phyloP scores from a whole-genome alignment of 2,888 invertebrate genomes.

The Phengaris alcon region DNA sequence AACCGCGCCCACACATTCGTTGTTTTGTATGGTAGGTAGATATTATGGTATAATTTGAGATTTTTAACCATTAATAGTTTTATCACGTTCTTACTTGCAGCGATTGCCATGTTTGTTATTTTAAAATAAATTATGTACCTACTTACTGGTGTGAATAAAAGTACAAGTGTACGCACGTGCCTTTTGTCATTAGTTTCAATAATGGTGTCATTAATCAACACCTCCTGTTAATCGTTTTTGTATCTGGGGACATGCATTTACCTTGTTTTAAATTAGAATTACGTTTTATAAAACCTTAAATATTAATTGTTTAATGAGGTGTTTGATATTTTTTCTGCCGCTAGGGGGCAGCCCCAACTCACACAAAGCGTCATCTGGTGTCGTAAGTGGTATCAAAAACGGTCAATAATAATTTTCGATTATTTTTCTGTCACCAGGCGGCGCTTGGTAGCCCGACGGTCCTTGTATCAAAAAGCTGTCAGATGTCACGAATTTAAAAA shows the following conservation, averaged over 20 bases:
- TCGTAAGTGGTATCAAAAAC: too few relatives aligned
- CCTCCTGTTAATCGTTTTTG: background rate
- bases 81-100: background rate
- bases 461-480: too few relatives aligned
- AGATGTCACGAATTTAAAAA: too few relatives aligned
- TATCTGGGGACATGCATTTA: background rate
- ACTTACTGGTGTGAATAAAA: background rate
- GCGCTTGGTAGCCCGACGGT: too few relatives aligned
- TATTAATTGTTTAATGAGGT: background rate
- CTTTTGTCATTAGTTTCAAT: background rate
- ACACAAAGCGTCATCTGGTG: too few relatives aligned
- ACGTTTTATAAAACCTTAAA: background rate
- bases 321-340: too few relatives aligned
- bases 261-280: slow-evolving; percentile 21
- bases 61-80: background rate
- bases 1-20: slow-evolving; percentile 3
- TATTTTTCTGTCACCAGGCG: too few relatives aligned
- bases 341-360: too few relatives aligned
- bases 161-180: background rate
- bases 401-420: too few relatives aligned
- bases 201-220: background rate
- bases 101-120: background rate
- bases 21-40: background rate
- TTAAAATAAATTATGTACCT: background rate
- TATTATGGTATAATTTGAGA: too few relatives aligned